Evolutionary conservation across 2,888 invertebrate genomes (phyloP), one percentile per base, ranked within the genome.

Genomic region (Lepeophtheirus nordmannii): DNA sequence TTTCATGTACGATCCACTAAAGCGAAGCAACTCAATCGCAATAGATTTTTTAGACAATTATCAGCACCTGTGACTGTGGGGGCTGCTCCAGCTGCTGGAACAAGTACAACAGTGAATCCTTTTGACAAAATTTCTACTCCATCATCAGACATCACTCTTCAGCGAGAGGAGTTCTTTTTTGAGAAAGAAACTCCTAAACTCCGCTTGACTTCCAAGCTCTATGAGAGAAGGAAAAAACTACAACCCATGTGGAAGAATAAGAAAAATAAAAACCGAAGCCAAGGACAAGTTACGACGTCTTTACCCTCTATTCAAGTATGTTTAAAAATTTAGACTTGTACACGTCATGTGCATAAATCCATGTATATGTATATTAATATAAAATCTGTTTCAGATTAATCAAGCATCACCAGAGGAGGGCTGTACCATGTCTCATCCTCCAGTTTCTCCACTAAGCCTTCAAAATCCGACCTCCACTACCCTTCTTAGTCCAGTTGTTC

Each of bases 141-240:
- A 30, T 62, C 37, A 30, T 22, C 17, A 41, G 41, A 17, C 40
- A 62, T 62, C 39, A 40, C 39, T n/a, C 46, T 22, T 39, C 53
- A 62, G 40, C 39, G 14, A 40, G 46, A 17, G 40, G 62, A 41
- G 22, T 62, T 38, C 62, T 46, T 39, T 62, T 62, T n/a, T 39
- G 62, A 38, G 20, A 46, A n/a, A 30, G 23, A 41, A 62, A 62
- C 12, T 39, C 62, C 9, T 10, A 46, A 46, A 22, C 46, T 30
- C 37, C 37, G 46, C 23, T 22, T 41, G 39, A 23, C 14, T 22
- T 46, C 20, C 23, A 40, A 20, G 41, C 62, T 62, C 39, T 40
- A 37, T 14, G 20, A 14, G 62, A 37, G n/a, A 41, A 41, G 39
- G 17, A 41, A 62, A 62, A n/a, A 17, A 39, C 62, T 0, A n/a